phyloP scores from a whole-genome alignment of 2,888 invertebrate genomes.

The Epirrhoe alternata region DNA sequence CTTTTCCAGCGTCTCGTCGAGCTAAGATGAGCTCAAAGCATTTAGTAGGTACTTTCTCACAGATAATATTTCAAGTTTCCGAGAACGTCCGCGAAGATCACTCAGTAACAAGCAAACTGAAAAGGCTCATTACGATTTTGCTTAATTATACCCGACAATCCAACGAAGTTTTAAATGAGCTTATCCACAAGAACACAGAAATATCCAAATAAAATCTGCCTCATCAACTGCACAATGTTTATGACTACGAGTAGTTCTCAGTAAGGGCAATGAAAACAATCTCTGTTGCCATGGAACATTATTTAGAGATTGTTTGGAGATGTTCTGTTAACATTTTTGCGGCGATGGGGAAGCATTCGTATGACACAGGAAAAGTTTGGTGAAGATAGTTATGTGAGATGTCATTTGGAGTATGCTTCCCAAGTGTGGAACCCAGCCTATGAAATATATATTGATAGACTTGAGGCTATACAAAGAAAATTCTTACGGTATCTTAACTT shows the following conservation, averaged over 20 bases:
- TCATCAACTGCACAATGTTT: slow-evolving; percentile 11
- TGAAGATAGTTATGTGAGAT: too few relatives aligned
- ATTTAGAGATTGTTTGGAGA: background rate
- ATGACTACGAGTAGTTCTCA: slow-evolving; percentile 5
- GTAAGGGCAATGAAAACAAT: background rate
- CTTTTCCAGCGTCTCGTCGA: background rate
- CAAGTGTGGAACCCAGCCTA: too few relatives aligned
- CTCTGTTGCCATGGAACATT: background rate
- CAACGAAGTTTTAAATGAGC: slow-evolving; percentile 18
- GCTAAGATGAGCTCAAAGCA: slow-evolving; percentile 1
- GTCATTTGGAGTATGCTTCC: too few relatives aligned
- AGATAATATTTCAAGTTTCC: slow-evolving; percentile 6
- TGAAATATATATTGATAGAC: too few relatives aligned
- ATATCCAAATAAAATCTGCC: slow-evolving; percentile 13
- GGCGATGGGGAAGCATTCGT: too few relatives aligned
- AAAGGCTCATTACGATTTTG: slow-evolving; percentile 24
- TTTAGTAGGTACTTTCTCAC: slow-evolving; percentile 10
- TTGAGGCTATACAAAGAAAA: too few relatives aligned
- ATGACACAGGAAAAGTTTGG: too few relatives aligned
- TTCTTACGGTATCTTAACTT: too few relatives aligned
- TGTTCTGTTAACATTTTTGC: too few relatives aligned
- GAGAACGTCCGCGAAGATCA: slow-evolving; percentile 1
- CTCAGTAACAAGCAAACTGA: slow-evolving; percentile 20
- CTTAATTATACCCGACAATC: slow-evolving; percentile 12
- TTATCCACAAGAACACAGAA: slow-evolving; percentile 13